Conservation (phyloP, 2,888 invertebrate species). For the Athrips mouffetella region DNA sequence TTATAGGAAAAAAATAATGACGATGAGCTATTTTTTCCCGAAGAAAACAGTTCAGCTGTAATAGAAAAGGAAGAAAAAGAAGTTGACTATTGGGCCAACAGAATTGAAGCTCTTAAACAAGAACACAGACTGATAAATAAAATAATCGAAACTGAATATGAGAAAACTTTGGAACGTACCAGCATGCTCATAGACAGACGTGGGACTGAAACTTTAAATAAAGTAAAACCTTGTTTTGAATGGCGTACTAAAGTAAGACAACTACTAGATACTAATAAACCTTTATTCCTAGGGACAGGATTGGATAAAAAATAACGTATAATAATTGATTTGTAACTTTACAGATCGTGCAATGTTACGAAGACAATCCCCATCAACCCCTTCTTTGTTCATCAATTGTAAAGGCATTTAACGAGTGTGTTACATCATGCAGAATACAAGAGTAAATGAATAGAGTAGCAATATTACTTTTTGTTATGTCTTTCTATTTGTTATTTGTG, state of each 20-base stretch:
- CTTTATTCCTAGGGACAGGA: not conserved
- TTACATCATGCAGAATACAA: conserved; percentile 49
- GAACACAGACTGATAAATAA: conserved; percentile 64
- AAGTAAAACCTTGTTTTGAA: conserved; percentile 61
- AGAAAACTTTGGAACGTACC: conserved; percentile 53
- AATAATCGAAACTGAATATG: conserved; percentile 62
- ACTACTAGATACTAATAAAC: not conserved
- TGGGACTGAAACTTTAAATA: conserved; percentile 49
- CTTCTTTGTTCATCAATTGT: conserved; percentile 58
- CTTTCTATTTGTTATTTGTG: not conserved
- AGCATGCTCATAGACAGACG: conserved; percentile 43
- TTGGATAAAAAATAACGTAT: not conserved
- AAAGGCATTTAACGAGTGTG: conserved; percentile 61
- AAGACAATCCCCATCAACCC: conserved; percentile 63
- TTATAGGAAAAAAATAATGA: conserved; percentile 43
- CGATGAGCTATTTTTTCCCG: conserved; percentile 39
- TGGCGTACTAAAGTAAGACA: conserved; percentile 54
- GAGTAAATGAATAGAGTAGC: conserved; percentile 39
- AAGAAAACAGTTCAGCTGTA: conserved; percentile 33
- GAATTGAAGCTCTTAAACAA: conserved; percentile 59
- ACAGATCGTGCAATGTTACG: conserved; percentile 66
- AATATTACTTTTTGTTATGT: not conserved
- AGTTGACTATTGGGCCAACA: conserved; percentile 57
- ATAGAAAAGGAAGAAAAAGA: conserved; percentile 38
- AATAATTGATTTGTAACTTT: conserved; percentile 24